These are phyloP conservation scores for Spialia ferax DNA, from an alignment of 2,888 invertebrate species.

Conservation along the genomic window DNA sequence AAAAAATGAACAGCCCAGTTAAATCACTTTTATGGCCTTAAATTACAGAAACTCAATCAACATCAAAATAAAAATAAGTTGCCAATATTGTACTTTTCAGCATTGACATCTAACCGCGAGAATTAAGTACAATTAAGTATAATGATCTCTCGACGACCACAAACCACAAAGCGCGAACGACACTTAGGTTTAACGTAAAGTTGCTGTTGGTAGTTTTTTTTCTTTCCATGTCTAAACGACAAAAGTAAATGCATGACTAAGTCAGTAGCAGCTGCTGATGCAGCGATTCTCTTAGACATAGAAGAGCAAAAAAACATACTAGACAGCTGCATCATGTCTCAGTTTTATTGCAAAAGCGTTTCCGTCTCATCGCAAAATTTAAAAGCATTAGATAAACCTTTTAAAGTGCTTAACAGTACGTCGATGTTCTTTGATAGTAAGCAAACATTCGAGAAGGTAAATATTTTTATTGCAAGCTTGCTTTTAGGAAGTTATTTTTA, in stretches of 20 bases:
- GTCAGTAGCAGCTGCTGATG: constrained; percentile 24
- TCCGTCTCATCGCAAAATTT: constrained; percentile 27
- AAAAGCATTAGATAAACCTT: constrained; percentile 25
- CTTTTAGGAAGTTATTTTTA: constrained; percentile 26
- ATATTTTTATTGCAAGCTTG: constrained; percentile 17
- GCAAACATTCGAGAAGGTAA: constrained; percentile 10
- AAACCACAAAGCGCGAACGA: constrained; percentile 35
- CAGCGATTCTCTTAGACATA: constrained; percentile 7
- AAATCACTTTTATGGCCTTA: too few relatives aligned
- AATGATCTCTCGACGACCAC: constrained; percentile 29
- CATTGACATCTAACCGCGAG: constrained; percentile 31
- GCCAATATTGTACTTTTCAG: constrained; percentile 2
- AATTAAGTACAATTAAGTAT: constrained; percentile 38
- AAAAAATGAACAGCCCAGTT: too few relatives aligned
- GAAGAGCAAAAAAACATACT: constrained; percentile 25
- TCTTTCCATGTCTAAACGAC: neutral
- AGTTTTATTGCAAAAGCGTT: constrained; percentile 23
- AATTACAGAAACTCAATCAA: too few relatives aligned
- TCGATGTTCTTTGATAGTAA: constrained; percentile 11
- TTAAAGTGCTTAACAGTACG: constrained; percentile 11
- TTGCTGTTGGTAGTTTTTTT: constrained; percentile 4
- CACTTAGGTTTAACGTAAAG: constrained; percentile 28
- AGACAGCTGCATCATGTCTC: constrained; percentile 54
- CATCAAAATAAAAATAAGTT: too few relatives aligned
- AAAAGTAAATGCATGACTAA: constrained; percentile 17